Base-by-base conservation (phyloP, 1,140 invertebrate species). In the Drosophila sp. region DNA sequence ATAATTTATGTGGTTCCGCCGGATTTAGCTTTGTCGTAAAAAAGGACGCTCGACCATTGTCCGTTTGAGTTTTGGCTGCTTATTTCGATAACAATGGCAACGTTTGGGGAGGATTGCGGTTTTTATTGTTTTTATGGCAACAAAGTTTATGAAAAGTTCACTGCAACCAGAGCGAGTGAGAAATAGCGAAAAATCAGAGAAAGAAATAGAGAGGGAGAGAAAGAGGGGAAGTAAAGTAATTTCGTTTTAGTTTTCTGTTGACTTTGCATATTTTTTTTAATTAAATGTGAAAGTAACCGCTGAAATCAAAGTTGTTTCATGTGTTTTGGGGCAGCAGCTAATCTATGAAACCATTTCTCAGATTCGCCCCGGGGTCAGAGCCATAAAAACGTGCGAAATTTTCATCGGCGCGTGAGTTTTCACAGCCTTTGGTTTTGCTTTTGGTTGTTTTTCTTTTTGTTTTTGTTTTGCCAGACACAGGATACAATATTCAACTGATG, bases 1-100 rank as follows among this genome's bases (percentile, higher is more conserved):
- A 90, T 90, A 90, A 90, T 90, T 90, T 90, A 90, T 90, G 89
- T 90, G 89, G 89, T 90, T 90, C 84, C 89, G 76, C 83, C 83
- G 83, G 83, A 87, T 87, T 87, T 89, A 76, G 83, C 76, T 65
- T 83, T 89, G 83, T 89, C 83, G 83, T 87, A 89, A 90, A 90
- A 90, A 90, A 80, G 77, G 80, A 81, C 83, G 65, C 72, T 72
- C 64, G 80, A 51, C 80, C 83, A 87, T 89, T 89, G 80, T 87
- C 89, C 82, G 38, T 72, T 87, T 80, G 63, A 63, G 64, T 80
- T 77, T 54, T 64, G 32, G 56, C 36, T 75, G 65, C 72, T 75
- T 83, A 86, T 79, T 74, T 71, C 69, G 87, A 90, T 90, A 90
- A 90, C 89, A 90, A 90, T 80, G 79, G 50, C 67, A 62, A 45